Evolutionary conservation across 2,888 invertebrate genomes (phyloP).

Genomic region (Lepetodrilus schrolli): DNA sequence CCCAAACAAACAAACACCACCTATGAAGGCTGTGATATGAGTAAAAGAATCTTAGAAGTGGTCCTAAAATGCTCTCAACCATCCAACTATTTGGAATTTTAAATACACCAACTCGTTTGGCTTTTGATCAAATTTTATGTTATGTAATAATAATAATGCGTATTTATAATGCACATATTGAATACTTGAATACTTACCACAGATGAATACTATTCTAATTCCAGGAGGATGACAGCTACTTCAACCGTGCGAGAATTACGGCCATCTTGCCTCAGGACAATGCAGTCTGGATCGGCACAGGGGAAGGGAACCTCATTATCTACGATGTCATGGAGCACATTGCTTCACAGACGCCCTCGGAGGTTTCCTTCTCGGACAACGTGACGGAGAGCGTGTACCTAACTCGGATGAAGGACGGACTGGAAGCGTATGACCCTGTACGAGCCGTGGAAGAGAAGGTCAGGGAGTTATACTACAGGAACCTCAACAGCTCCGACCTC

Average conservation of each 20-base stretch:
- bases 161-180: no score
- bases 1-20: no score
- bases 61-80: no score
- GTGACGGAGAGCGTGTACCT: constrained; percentile 33
- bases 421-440: constrained; percentile 16
- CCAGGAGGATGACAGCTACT: constrained; percentile 73
- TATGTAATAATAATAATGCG: no score
- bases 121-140: no score
- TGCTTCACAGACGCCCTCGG: constrained; percentile 57
- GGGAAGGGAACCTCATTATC: constrained; percentile 76
- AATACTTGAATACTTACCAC: no score
- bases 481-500: not conserved
- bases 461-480: constrained; percentile 32
- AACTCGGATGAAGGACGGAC: constrained; percentile 7
- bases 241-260: constrained; percentile 74
- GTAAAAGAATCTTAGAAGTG: no score
- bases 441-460: constrained; percentile 34
- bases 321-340: constrained; percentile 66
- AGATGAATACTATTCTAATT: not conserved
- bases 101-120: no score
- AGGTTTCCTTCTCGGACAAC: constrained; percentile 51
- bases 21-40: no score
- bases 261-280: constrained; percentile 74
- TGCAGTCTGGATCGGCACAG: constrained; percentile 77
- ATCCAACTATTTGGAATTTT: no score